Conservation (phyloP, 2,797 vertebrate species). For the Vireo griseus region DNA sequence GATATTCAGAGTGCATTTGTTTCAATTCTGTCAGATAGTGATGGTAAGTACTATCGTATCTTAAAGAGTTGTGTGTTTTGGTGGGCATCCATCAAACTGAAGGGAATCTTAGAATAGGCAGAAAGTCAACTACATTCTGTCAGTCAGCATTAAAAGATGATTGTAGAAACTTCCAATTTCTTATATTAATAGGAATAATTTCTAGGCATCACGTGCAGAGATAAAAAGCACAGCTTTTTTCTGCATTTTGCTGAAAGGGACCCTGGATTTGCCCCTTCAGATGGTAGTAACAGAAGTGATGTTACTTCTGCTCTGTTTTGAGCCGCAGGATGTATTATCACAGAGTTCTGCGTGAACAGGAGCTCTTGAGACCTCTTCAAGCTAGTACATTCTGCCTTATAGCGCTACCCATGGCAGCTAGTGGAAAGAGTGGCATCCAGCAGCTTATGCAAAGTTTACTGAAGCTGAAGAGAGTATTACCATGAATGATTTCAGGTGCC, state of each 20-base stretch:
- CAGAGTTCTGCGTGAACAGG: not conserved
- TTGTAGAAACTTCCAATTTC: not conserved
- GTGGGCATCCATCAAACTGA: not conserved
- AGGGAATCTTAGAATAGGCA: not conserved
- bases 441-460: not conserved
- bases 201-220: not conserved
- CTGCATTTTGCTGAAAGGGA: not conserved
- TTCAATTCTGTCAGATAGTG: constrained; percentile 90
- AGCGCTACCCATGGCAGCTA: not conserved
- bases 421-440: not conserved
- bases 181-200: not conserved
- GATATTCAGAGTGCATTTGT: constrained; percentile 96
- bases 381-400: not conserved
- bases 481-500: not conserved
- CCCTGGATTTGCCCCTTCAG: not conserved
- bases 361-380: not conserved
- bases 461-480: not conserved
- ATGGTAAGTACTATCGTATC: constrained; percentile 82
- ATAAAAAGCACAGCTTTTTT: not conserved
- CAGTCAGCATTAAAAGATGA: not conserved
- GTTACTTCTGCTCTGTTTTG: not conserved
- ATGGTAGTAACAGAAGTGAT: not conserved
- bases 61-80: not conserved
- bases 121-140: not conserved
- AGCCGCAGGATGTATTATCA: not conserved